Evolutionary conservation across 2,888 invertebrate species (phyloP).

Genomic region (Plusia festucae): DNA sequence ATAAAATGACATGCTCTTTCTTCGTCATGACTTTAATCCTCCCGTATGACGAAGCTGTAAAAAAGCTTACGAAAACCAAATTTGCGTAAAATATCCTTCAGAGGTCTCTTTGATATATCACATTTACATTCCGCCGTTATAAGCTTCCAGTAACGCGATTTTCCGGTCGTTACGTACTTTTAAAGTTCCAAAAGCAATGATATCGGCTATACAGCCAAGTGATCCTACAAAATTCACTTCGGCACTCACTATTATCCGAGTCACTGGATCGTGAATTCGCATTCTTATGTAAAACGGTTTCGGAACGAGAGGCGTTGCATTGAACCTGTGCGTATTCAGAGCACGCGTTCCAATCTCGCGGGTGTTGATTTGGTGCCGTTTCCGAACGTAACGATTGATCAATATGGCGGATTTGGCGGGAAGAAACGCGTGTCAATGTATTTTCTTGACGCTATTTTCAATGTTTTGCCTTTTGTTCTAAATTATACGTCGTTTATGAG

Average conservation of each 20-base stretch:
- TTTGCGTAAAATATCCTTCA: constrained; percentile 31
- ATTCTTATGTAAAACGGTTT: constrained; percentile 84
- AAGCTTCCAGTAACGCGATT: constrained; percentile 67
- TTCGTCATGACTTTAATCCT: constrained; percentile 2
- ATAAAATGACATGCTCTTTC: neutral
- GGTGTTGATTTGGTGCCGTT: constrained; percentile 76
- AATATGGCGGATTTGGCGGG: constrained; percentile 72
- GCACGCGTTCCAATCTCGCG: constrained; percentile 83
- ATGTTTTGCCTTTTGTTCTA: constrained; percentile 41
- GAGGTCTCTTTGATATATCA: constrained; percentile 48
- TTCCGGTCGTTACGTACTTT: constrained; percentile 73
- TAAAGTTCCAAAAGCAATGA: constrained; percentile 65
- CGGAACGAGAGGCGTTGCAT: constrained; percentile 60
- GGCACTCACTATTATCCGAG: constrained; percentile 80
- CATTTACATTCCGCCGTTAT: constrained; percentile 44
- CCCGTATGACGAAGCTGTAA: constrained; percentile 18
- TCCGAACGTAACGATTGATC: constrained; percentile 74
- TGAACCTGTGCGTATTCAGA: constrained; percentile 76
- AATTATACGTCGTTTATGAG: constrained; percentile 39
- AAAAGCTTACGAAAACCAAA: constrained; percentile 36
- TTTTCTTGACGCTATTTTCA: constrained; percentile 50
- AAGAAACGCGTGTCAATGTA: constrained; percentile 46
- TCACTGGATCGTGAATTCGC: constrained; percentile 81
- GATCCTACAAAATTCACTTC: constrained; percentile 74
- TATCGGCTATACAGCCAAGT: constrained; percentile 55